Evolutionary conservation across 2,888 invertebrate genomes (phyloP).

Genomic region (Tethea ocularis): DNA sequence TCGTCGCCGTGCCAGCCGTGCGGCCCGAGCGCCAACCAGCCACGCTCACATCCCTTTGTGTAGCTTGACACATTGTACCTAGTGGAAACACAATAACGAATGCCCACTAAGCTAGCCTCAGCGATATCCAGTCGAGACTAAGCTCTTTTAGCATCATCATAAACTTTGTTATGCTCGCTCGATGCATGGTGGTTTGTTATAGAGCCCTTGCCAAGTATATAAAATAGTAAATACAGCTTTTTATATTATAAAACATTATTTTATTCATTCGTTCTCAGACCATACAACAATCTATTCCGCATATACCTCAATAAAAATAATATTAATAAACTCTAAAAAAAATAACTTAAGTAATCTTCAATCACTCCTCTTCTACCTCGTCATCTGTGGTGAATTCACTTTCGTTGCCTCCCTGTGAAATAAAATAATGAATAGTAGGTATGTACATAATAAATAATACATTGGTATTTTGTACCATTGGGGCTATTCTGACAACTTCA

Average conservation of each 20-base stretch:
- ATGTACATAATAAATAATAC: no score
- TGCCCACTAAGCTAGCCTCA: constrained; percentile 13
- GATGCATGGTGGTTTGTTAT: background rate
- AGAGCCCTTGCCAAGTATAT: background rate
- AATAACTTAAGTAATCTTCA: constrained; percentile 72
- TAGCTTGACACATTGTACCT: constrained; percentile 28
- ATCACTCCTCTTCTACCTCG: constrained; percentile 84
- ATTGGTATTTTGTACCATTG: no score
- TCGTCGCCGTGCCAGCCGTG: no score
- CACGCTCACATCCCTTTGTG: constrained; percentile 48
- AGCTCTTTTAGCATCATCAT: constrained; percentile 16
- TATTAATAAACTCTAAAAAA: constrained; percentile 80
- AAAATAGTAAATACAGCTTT: constrained; percentile 42
- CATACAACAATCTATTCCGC: constrained; percentile 62
- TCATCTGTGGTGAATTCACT: constrained; percentile 87
- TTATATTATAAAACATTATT: constrained; percentile 73
- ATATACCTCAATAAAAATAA: constrained; percentile 45
- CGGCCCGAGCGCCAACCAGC: constrained; percentile 26
- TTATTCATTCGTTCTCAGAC: constrained; percentile 68
- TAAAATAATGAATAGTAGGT: constrained; percentile 20
- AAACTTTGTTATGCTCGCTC: constrained; percentile 9
- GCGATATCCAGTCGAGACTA: constrained; percentile 18
- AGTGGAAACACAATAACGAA: constrained; percentile 10
- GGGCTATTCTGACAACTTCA: no score
- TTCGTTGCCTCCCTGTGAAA: constrained; percentile 81